Evolutionary conservation across 92 coral and sea anemone species (phyloP).

Genomic region (Isaurus tuberculatus): DNA sequence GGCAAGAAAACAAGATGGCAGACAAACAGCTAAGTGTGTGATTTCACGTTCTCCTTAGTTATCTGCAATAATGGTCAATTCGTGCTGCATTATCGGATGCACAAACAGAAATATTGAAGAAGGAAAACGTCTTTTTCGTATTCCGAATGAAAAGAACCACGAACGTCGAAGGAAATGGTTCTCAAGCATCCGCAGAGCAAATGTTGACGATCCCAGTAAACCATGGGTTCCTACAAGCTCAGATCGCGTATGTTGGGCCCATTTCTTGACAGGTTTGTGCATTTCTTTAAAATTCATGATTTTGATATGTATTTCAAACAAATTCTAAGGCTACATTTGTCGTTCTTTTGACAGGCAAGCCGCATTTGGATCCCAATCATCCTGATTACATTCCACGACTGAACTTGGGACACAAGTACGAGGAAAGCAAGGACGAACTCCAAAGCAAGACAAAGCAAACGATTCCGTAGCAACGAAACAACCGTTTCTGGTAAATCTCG

Average conservation of each 20-base stretch:
- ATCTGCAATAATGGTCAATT: constrained; percentile 14
- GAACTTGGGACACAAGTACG: constrained; percentile 9
- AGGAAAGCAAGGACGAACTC: constrained; percentile 21
- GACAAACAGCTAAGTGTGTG: constrained; percentile 16
- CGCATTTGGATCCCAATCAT: background rate
- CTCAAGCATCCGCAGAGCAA: constrained; percentile 12
- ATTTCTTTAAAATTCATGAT: constrained; percentile 12
- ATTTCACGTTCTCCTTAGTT: constrained; percentile 1
- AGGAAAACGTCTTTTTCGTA: constrained; percentile 7
- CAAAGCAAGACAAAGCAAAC: constrained; percentile 8
- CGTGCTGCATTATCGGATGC: constrained; percentile 12
- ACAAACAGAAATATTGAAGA: constrained; percentile 24
- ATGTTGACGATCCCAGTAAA: constrained; percentile 7
- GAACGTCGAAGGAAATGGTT: constrained; percentile 8
- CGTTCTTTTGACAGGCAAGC: background rate
- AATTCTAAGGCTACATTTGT: background rate
- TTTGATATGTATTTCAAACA: constrained; percentile 4
- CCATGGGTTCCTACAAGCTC: constrained; percentile 26
- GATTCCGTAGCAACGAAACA: background rate
- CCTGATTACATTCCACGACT: constrained; percentile 9
- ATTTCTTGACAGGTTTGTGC: constrained; percentile 22
- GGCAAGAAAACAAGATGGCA: constrained; percentile 18
- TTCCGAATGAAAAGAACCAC: constrained; percentile 3
- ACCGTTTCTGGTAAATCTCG: constrained; percentile 17
- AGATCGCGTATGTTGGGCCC: constrained; percentile 25